phyloP scores from a whole-genome alignment of 2,888 invertebrate species.

The Liodrosophila aerea region DNA sequence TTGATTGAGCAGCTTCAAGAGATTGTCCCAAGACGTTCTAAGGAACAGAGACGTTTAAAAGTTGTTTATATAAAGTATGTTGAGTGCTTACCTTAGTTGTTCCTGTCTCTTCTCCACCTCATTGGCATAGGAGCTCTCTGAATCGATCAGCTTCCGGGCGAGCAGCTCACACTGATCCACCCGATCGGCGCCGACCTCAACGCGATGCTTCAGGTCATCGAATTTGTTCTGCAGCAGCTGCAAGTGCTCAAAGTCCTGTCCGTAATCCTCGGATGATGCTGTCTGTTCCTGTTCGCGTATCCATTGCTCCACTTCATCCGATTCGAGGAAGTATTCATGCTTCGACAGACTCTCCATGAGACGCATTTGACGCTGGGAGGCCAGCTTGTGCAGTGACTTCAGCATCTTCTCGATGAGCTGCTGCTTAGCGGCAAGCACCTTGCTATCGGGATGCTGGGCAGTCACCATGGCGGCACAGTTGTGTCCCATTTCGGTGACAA shows the following conservation, averaged over 20 bases:
- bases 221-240: constrained; percentile 93
- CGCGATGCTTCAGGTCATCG: constrained; percentile 94
- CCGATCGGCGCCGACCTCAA: constrained; percentile 94
- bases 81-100: constrained; percentile 89
- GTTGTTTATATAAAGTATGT: neutral
- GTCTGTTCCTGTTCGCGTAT: constrained; percentile 94
- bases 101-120: constrained; percentile 94
- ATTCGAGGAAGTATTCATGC: constrained; percentile 95
- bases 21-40: constrained; percentile 92
- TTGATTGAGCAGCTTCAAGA: constrained; percentile 92
- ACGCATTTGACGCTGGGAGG: constrained; percentile 90
- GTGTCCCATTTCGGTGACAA: constrained; percentile 95
- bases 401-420: constrained; percentile 90
- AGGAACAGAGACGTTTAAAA: neutral
- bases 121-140: constrained; percentile 92
- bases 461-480: constrained; percentile 91
- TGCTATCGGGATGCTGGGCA: constrained; percentile 91
- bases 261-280: constrained; percentile 96
- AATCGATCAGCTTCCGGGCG: constrained; percentile 93
- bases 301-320: constrained; percentile 95
- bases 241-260: constrained; percentile 96
- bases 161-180: constrained; percentile 95
- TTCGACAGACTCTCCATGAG: constrained; percentile 95
- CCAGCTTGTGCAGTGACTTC: constrained; percentile 90
- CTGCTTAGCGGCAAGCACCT: constrained; percentile 90